These are phyloP conservation scores for Fopius arisanus DNA, from an alignment of 1,140 invertebrate genomes.

Conservation along the genomic window DNA sequence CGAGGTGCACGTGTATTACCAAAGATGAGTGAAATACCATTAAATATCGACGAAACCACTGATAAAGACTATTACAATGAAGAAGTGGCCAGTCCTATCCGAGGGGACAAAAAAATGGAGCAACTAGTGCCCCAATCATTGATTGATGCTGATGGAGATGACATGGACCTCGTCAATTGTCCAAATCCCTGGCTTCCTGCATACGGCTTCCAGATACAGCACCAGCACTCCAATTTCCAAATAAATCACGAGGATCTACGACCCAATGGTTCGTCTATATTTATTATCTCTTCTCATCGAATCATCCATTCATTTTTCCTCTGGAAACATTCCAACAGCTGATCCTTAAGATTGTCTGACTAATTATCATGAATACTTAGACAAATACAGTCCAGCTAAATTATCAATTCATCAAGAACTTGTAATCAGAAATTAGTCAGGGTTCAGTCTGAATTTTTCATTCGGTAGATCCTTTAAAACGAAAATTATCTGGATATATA, in stretches of 20 bases:
- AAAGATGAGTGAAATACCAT: background rate
- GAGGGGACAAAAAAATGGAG: background rate
- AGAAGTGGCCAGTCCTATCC: background rate
- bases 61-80: background rate
- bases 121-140: slow-evolving; percentile 26
- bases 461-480: too few relatives aligned
- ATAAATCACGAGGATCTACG: slow-evolving; percentile 59
- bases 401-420: too few relatives aligned
- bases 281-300: too few relatives aligned
- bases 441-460: too few relatives aligned
- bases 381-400: too few relatives aligned
- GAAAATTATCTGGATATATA: too few relatives aligned
- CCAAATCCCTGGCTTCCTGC: slow-evolving; percentile 63
- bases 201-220: slow-evolving; percentile 63
- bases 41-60: background rate
- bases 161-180: slow-evolving; percentile 56
- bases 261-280: slow-evolving; percentile 62
- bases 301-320: too few relatives aligned
- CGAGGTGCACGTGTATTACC: slow-evolving; percentile 29
- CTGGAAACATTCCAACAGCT: too few relatives aligned
- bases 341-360: too few relatives aligned
- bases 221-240: slow-evolving; percentile 54
- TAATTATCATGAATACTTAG: too few relatives aligned
- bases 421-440: too few relatives aligned
- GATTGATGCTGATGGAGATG: slow-evolving; percentile 20